Conservation (phyloP, 2,113 vertebrate species). For the Passer domesticus region DNA sequence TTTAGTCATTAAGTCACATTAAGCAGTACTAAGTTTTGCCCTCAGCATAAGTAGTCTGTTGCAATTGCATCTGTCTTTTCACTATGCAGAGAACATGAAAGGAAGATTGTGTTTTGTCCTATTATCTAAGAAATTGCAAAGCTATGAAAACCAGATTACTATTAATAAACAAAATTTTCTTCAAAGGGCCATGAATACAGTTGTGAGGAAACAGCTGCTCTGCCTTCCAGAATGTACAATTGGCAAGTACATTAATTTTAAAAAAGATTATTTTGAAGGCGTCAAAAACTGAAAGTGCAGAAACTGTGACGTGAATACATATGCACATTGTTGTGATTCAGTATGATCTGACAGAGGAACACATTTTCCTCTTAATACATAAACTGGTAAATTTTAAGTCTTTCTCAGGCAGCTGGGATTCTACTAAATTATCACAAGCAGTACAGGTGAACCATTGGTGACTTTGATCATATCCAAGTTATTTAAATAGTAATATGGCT, state of each 20-base stretch:
- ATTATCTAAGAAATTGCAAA: conserved; percentile 47
- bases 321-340: background rate
- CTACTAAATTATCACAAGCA: background rate
- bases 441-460: background rate
- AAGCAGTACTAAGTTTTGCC: conserved; percentile 45
- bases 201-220: conserved; percentile 54
- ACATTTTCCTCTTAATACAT: background rate
- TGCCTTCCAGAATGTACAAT: conserved; percentile 24
- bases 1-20: conserved; percentile 60
- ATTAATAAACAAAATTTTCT: conserved; percentile 64
- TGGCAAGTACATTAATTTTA: conserved; percentile 34
- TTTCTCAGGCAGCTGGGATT: background rate
- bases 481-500: background rate
- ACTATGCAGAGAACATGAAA: conserved; percentile 35
- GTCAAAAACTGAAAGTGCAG: conserved; percentile 21
- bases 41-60: conserved; percentile 26
- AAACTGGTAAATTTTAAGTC: background rate
- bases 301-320: conserved; percentile 13
- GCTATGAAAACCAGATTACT: conserved; percentile 58
- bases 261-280: conserved; percentile 34
- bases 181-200: conserved; percentile 7
- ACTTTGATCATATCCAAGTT: background rate
- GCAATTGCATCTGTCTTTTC: conserved; percentile 52
- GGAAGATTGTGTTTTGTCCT: conserved; percentile 53
- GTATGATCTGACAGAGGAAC: background rate